Percentiles rank a stretch among this genome's conserved stretches.
phyloP scores from a whole-genome alignment of 2,797 vertebrate species.

The Tapera naevia region DNA sequence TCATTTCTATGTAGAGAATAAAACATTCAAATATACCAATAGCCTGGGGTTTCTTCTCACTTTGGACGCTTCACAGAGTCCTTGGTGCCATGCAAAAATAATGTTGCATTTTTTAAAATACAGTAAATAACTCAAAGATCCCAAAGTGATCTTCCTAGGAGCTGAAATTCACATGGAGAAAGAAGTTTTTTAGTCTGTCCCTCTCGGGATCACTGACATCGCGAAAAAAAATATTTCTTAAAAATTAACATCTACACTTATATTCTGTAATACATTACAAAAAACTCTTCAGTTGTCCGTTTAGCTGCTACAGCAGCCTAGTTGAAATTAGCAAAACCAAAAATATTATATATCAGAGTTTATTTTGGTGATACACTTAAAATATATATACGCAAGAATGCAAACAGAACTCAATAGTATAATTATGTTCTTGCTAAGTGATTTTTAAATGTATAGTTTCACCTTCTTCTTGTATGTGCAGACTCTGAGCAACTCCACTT shows the following conservation, averaged over 20 bases:
- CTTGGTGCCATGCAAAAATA: not conserved
- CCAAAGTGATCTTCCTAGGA: not conserved
- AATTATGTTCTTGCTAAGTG: not conserved
- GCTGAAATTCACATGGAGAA: not conserved
- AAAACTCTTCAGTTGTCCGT: not conserved
- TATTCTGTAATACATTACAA: not conserved
- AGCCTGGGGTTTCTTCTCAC: not conserved
- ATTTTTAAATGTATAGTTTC: not conserved
- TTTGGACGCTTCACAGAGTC: not conserved
- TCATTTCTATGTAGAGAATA: not conserved
- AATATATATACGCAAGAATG: not conserved
- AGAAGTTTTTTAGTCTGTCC: not conserved
- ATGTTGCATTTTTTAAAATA: rapidly evolving
- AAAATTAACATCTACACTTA: not conserved
- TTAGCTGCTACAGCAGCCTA: not conserved
- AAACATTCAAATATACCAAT: not conserved
- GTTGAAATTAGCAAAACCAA: not conserved
- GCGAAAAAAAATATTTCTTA: not conserved
- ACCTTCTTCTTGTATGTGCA: not conserved
- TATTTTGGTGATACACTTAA: not conserved
- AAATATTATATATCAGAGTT: not conserved
- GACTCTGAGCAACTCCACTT: not conserved
- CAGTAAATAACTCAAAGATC: rapidly evolving
- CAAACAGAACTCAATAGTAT: not conserved
- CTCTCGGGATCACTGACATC: not conserved